A percentile compares a stretch with the other conserved stretches of the same genome.
Conservation (phyloP, 2,797 vertebrate genomes). For the Megalops cyprinoides region DNA sequence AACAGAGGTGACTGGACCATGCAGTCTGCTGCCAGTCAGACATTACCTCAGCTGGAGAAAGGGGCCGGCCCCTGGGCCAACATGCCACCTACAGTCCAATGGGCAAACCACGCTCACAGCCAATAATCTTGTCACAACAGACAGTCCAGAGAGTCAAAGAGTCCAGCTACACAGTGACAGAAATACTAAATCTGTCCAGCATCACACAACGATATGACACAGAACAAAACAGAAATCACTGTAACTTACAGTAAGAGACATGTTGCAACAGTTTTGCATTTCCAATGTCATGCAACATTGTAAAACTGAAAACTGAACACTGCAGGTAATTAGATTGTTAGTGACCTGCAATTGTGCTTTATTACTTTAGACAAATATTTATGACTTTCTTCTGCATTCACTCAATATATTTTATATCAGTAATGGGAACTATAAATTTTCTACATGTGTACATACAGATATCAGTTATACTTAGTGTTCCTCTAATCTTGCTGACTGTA, state of each 20-base stretch:
- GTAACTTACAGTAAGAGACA: background rate
- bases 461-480: background rate
- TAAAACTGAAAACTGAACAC: background rate
- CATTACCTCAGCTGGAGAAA: slow-evolving; percentile 63
- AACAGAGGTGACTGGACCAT: slow-evolving; percentile 44
- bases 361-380: background rate
- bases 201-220: background rate
- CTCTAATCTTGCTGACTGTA: background rate
- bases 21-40: slow-evolving; percentile 56
- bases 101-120: slow-evolving; percentile 46
- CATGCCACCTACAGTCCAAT: slow-evolving; percentile 47
- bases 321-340: background rate
- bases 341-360: background rate
- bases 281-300: background rate
- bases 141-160: background rate
- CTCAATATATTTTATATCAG: background rate
- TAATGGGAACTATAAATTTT: background rate
- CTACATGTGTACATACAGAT: background rate
- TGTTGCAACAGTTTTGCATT: background rate
- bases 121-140: background rate
- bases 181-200: background rate
- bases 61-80: slow-evolving; percentile 38
- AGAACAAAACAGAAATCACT: background rate
- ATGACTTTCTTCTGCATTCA: background rate
- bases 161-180: background rate